Evolutionary conservation across 2,797 vertebrate genomes (phyloP).

Genomic region (Acipenser oxyrinchus): DNA sequence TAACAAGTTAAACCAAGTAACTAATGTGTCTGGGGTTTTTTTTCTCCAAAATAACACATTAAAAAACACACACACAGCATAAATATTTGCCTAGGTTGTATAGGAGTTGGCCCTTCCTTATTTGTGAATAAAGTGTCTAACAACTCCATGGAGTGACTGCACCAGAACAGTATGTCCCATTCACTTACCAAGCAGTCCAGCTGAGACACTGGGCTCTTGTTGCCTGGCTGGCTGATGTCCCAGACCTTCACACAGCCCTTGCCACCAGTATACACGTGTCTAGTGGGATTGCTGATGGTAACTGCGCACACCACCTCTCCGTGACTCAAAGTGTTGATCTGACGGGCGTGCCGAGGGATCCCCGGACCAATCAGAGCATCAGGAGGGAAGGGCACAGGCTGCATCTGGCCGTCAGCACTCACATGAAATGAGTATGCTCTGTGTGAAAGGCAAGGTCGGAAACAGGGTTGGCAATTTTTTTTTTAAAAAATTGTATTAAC

Average conservation of each 20-base stretch:
- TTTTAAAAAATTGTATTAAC: too few species aligned
- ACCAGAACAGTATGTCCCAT: constrained; percentile 1
- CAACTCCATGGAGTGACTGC: neutral
- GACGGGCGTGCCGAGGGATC: constrained; percentile 66
- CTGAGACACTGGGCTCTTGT: constrained; percentile 73
- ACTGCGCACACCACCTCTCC: constrained; percentile 70
- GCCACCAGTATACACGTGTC: constrained; percentile 71
- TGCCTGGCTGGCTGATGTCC: constrained; percentile 75
- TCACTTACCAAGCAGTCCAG: constrained; percentile 71
- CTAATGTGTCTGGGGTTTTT: neutral
- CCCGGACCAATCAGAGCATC: constrained; percentile 68
- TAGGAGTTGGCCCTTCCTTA: neutral
- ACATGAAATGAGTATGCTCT: constrained; percentile 75
- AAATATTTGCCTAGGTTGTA: neutral
- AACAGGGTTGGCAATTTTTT: neutral
- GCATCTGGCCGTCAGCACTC: constrained; percentile 73
- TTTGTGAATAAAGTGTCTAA: neutral
- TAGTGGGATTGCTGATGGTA: constrained; percentile 73
- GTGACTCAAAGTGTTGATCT: constrained; percentile 69
- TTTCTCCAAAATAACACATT: neutral
- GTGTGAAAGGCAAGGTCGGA: neutral
- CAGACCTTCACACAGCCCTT: constrained; percentile 75
- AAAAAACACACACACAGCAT: neutral
- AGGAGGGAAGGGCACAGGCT: constrained; percentile 68
- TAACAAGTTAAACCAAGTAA: neutral